Base-by-base conservation (phyloP, 1,140 invertebrate genomes). In the Brachionus plicatilis region DNA sequence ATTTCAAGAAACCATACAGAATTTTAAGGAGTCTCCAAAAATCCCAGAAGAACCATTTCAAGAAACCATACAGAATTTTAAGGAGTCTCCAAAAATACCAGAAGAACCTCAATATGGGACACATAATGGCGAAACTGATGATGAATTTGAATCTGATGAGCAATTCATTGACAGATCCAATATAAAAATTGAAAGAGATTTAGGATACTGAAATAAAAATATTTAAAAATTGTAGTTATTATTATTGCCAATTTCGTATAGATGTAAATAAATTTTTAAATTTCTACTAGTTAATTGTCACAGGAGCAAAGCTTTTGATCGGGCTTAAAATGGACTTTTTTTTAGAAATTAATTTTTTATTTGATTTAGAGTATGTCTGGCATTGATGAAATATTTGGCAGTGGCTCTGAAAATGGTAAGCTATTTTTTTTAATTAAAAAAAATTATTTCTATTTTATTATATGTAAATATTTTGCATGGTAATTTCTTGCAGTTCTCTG, bases 321-420 rank as follows among this genome's bases (percentile, higher is more conserved):
- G 9, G 33, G 66, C 66, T 33, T 33, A 24, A n/a, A 33, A 33
- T 20, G 11, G 1, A 6, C 8, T 37, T 41, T 72, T 72, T 72
- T 72, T 45, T 17, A 17, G n/a, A 9, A 72, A 41, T 72, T 43
- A 20, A 9, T 3, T 9, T 43, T 45, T 72, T 43, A 17, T 72
- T 72, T 72, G 11, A 12, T 47, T 20, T 50, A 47, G n/a, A 76
- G 72, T 45, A 76, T 76, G 72, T 76, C 72, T 37, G 45, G 17
- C 50, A 82, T 82, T 5, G 43, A 82, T 41, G 79, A 82, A 11
- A 82, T 82, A 43, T 82, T 82, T 65, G 79, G 79, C 5, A 65
- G 53, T 37, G 79, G 43, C 17, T 82, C 79, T 33, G 79, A 82
- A 68, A 82, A 82, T 68, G 79, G 53, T 65, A 65, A 68, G 37